phyloP scores from a whole-genome alignment of 2,888 invertebrate genomes.

The Tetragnatha montana region DNA sequence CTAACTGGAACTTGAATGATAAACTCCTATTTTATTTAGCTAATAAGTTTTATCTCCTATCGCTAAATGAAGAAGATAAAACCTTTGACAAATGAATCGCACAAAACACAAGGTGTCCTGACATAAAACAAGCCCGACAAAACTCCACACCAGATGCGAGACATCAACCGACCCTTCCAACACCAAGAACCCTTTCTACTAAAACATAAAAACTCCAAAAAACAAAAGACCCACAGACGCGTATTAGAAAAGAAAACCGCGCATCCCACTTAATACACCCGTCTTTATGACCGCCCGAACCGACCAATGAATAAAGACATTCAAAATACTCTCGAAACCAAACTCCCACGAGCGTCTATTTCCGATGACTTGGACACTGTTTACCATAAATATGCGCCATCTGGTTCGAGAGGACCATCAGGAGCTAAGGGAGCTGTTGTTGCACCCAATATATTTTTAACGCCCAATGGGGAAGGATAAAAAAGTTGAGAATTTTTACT shows the following conservation, averaged over 20 bases:
- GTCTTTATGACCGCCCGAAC: neutral
- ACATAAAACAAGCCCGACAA: too few species aligned
- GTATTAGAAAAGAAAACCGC: neutral
- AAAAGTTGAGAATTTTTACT: conserved; percentile 42
- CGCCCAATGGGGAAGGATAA: conserved; percentile 17
- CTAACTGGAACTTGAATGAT: too few species aligned
- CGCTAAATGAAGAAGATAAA: too few species aligned
- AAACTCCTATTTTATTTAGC: too few species aligned
- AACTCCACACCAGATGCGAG: too few species aligned
- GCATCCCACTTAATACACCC: neutral
- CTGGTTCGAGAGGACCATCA: conserved; percentile 36
- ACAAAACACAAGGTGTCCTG: too few species aligned
- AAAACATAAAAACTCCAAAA: too few species aligned
- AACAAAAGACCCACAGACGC: neutral
- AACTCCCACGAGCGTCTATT: conserved; percentile 41
- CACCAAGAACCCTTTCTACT: too few species aligned
- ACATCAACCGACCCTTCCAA: too few species aligned
- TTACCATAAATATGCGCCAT: conserved; percentile 67
- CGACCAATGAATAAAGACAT: neutral
- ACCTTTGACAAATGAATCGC: too few species aligned
- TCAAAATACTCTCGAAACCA: conserved; percentile 3
- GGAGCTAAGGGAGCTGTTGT: conserved; percentile 27
- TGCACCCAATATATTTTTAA: conserved; percentile 66
- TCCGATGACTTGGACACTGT: conserved; percentile 58
- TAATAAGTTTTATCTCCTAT: too few species aligned